phyloP scores from a whole-genome alignment of 2,797 vertebrate genomes.

The Ctenochaetus hawaiiensis region DNA sequence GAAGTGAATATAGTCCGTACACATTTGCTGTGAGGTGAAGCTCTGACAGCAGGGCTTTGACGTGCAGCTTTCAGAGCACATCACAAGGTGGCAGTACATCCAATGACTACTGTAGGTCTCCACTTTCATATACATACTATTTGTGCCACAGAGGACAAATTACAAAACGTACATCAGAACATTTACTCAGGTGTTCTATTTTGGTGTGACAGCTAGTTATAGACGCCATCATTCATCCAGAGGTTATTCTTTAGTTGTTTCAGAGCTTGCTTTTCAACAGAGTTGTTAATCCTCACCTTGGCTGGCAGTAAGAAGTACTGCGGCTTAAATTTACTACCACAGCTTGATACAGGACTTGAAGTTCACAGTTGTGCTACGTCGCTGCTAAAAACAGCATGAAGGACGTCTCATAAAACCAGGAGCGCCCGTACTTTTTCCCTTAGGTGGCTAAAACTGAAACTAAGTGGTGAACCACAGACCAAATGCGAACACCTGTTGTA shows the following conservation, averaged over 20 bases:
- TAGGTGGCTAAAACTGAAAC: too few species aligned
- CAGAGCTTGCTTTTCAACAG: conserved; percentile 15
- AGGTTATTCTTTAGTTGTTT: conserved; percentile 13
- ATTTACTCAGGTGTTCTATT: conserved; percentile 2
- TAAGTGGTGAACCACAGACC: too few species aligned
- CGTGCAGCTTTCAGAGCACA: conserved; percentile 64
- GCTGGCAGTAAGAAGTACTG: conserved; percentile 17
- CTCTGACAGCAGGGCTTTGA: conserved; percentile 25
- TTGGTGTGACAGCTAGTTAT: background rate
- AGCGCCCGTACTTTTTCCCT: too few species aligned
- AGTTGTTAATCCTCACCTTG: conserved; percentile 14
- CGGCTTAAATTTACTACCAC: background rate
- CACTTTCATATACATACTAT: background rate
- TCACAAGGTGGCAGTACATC: conserved; percentile 84
- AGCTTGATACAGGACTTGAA: conserved; percentile 12
- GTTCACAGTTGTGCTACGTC: background rate
- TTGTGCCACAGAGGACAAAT: conserved; percentile 19
- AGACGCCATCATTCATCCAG: conserved; percentile 22
- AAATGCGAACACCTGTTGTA: too few species aligned
- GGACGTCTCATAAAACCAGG: background rate
- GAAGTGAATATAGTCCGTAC: conserved; percentile 17
- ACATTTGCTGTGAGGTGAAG: conserved; percentile 12
- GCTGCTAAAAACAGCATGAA: background rate
- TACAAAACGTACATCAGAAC: conserved; percentile 7
- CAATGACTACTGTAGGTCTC: conserved; percentile 40